Percentiles rank a stretch among this genome's conserved stretches.
Evolutionary conservation across 2,113 vertebrate species (phyloP).

Genomic region (Charina bottae): DNA sequence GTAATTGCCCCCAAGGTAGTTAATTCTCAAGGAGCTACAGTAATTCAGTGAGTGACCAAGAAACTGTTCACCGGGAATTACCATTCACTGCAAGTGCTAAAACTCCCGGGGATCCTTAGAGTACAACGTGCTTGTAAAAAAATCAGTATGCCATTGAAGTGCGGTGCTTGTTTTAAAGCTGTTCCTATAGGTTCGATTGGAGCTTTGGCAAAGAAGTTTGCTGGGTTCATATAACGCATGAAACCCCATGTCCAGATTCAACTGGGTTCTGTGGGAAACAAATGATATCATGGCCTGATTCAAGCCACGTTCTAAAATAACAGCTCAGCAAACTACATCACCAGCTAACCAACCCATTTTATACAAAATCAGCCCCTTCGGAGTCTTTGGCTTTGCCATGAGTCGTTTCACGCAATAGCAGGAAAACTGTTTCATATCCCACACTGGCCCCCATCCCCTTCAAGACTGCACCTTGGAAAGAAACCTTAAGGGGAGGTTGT

Average conservation of each 20-base stretch:
- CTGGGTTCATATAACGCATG: background rate
- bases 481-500: background rate
- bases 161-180: background rate
- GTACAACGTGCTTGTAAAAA: no score
- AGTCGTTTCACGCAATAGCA: background rate
- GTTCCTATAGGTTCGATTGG: no score
- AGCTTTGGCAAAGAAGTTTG: background rate
- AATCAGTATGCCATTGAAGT: rapidly evolving
- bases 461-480: background rate
- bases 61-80: background rate
- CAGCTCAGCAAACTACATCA: background rate
- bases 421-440: background rate
- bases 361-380: background rate
- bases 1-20: background rate
- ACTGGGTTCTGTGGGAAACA: background rate
- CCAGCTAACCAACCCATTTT: background rate
- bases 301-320: background rate
- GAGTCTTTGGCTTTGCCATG: background rate
- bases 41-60: background rate
- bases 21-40: background rate
- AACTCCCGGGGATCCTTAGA: background rate
- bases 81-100: background rate
- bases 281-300: background rate
- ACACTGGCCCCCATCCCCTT: background rate
- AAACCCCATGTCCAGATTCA: background rate